These are phyloP conservation scores for Mesoclemmys tuberculata DNA, from an alignment of 2,113 vertebrate genomes.

Conservation along the genomic window DNA sequence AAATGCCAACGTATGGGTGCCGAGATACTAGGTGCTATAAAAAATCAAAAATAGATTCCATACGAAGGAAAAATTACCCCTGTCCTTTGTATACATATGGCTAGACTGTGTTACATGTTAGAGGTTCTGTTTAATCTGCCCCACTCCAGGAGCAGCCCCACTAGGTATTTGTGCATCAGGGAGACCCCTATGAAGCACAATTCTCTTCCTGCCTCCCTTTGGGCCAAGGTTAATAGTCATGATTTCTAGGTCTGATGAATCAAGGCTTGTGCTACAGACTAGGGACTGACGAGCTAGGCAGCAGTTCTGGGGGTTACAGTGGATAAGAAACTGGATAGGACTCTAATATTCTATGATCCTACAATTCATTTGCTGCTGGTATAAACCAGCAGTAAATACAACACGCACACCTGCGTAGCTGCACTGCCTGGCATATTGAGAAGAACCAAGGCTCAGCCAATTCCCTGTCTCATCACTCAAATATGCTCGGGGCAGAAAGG, in stretches of 20 bases:
- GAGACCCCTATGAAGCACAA: neutral
- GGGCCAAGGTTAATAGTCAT: constrained; percentile 36
- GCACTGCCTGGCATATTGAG: neutral
- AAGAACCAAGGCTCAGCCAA: neutral
- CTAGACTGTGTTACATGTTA: neutral
- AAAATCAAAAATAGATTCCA: neutral
- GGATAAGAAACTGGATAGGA: too few relatives aligned
- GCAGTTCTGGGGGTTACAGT: too few relatives aligned
- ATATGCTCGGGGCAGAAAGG: neutral
- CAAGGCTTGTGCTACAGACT: too few relatives aligned
- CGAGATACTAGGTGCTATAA: neutral
- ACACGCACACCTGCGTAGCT: neutral
- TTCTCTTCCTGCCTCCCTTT: constrained; percentile 33
- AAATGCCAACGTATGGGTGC: constrained; percentile 5
- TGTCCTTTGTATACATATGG: neutral
- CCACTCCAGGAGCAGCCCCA: neutral
- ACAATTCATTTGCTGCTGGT: constrained; percentile 32
- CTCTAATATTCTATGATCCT: too few relatives aligned
- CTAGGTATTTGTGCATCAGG: constrained; percentile 16
- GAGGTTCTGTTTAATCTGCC: neutral
- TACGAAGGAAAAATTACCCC: neutral
- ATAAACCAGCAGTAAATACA: constrained; percentile 11
- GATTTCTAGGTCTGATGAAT: too few relatives aligned
- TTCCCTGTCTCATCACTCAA: neutral
- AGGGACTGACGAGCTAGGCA: too few relatives aligned